phyloP scores from a whole-genome alignment of 2,888 invertebrate genomes.

The Epinotia ramella region DNA sequence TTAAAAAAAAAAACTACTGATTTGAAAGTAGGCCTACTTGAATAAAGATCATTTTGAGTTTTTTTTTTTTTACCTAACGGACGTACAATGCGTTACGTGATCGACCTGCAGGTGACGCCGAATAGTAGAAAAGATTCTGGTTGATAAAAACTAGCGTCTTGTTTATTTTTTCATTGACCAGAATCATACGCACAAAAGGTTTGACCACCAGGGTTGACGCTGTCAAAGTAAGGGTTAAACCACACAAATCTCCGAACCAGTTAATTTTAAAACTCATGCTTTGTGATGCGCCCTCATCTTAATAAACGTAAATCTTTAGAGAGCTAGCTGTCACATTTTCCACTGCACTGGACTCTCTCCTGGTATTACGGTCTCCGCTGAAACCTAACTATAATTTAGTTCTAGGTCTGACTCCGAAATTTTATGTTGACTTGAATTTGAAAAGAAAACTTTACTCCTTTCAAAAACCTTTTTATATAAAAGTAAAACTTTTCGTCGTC shows the following conservation, averaged over 20 bases:
- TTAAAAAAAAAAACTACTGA: no score
- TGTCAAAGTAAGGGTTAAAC: no score
- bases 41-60: no score
- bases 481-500: not conserved
- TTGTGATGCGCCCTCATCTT: not conserved
- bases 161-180: no score
- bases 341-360: constrained; percentile 15
- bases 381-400: constrained; percentile 22
- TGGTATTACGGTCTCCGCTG: constrained; percentile 5
- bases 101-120: no score
- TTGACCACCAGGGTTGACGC: no score
- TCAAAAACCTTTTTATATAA: not conserved
- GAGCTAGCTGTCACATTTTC: constrained; percentile 23
- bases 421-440: constrained; percentile 7
- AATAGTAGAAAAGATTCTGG: no score
- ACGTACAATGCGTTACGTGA: no score
- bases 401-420: constrained; percentile 13
- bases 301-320: constrained; percentile 20
- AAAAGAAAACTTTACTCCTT: not conserved
- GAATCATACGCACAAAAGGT: no score
- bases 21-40: no score
- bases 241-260: not conserved
- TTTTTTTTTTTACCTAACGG: no score
- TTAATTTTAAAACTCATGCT: not conserved
- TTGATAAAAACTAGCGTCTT: no score